phyloP scores from a whole-genome alignment of 1,140 invertebrate genomes.

The Drosophila virilis region DNA sequence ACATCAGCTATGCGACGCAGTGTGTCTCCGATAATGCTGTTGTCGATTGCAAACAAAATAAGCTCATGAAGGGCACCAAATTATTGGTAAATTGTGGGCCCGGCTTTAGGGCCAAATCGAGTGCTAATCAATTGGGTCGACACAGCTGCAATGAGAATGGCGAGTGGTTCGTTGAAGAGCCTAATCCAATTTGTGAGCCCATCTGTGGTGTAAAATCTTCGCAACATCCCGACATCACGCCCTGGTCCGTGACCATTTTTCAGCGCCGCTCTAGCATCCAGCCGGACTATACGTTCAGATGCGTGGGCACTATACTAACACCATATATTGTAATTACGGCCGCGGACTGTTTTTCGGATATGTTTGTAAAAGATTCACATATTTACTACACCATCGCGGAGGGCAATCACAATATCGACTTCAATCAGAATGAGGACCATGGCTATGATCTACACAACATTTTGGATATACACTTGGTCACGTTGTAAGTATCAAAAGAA shows the following conservation, averaged over 20 bases:
- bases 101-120: not conserved
- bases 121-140: not conserved
- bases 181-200: constrained; percentile 20
- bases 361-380: not conserved
- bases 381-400: not conserved
- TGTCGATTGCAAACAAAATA: constrained; percentile 25
- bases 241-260: constrained; percentile 56
- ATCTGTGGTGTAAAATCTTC: constrained; percentile 15
- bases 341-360: not conserved
- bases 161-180: not conserved
- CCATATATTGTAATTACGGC: not conserved
- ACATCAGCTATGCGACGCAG: not conserved
- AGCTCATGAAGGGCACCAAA: not conserved
- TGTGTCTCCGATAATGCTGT: not conserved
- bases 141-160: constrained; percentile 18
- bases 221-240: constrained; percentile 9
- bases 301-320: constrained; percentile 11
- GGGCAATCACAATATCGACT: not conserved
- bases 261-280: not conserved
- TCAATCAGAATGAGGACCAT: not conserved
- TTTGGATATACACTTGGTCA: not conserved
- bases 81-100: constrained; percentile 39
- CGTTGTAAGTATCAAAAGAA: not conserved
- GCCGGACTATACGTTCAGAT: constrained; percentile 45
- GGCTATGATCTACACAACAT: constrained; percentile 7